Evolutionary conservation across 2,888 invertebrate genomes (phyloP), one percentile per base, ranked within the genome.

Genomic region (Rhamphomyia laevipes): DNA sequence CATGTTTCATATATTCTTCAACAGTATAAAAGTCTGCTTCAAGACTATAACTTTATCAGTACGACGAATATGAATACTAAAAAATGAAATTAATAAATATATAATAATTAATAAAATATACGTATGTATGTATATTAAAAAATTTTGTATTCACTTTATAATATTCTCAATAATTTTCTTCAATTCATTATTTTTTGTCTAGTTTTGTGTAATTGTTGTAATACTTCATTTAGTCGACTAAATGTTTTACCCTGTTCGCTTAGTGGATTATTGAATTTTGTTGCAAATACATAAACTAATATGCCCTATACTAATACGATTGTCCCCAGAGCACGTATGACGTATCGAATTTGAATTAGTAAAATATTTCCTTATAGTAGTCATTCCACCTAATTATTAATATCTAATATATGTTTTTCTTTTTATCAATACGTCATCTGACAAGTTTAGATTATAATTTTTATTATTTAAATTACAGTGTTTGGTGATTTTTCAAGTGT

Each of bases 21-120:
- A 99, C 78, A 53, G 84, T 77, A 66, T 99, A 97, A 71, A 86
- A 96, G 1, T 93, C 88, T 0, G 99, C 99, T 70, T 99, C 97
- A 0, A 95, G 93, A n/a, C 95, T n/a, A n/a, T 96, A 31, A 99
- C 90, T 69, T 89, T 89, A 63, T 89, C 89, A 0, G 89, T 89
- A 49, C 89, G 74, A 10, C 89, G 73, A 13, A 90, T 81, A 64
- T 90, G 89, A 2, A 90, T 79, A 0, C 86, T 86, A 63, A 1
- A 68, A 65, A 49, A 48, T 15, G 51, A 47, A 41, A 52, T 51
- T 46, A 55, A 55, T 13, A 21, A 21, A 21, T 67, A 68, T 66
- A 51, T 5, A 56, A 54, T 30, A 13, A 43, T 18, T 44, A 41
- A 48, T 41, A 11, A 27, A 49, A 17, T 37, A 3, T 21, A 7